phyloP scores from a whole-genome alignment of 2,888 invertebrate genomes.

The Monopis laevigella region DNA sequence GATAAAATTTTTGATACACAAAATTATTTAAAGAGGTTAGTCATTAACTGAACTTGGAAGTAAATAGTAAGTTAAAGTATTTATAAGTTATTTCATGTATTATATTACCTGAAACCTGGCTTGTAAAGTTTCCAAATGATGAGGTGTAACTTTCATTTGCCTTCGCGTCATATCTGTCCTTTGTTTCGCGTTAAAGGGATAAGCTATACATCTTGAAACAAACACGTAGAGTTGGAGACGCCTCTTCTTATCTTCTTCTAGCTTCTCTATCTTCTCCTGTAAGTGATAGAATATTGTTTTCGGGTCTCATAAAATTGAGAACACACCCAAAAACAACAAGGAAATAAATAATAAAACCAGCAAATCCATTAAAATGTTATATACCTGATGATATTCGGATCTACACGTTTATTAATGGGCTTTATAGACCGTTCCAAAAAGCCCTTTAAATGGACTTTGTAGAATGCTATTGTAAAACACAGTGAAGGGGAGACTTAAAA shows the following conservation, averaged over 20 bases:
- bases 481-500: too few species aligned
- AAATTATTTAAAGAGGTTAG: too few species aligned
- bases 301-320: neutral
- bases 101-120: slow-evolving; percentile 89
- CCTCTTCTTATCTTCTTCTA: slow-evolving; percentile 95
- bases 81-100: neutral
- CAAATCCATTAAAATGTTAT: too few species aligned
- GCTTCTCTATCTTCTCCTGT: slow-evolving; percentile 91
- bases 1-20: too few species aligned
- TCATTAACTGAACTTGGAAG: too few species aligned
- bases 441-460: too few species aligned
- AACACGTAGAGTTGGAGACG: slow-evolving; percentile 98
- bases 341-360: slow-evolving; percentile 1
- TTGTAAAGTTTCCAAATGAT: slow-evolving; percentile 93
- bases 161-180: slow-evolving; percentile 97
- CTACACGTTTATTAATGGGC: too few species aligned
- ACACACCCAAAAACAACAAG: neutral
- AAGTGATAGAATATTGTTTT: slow-evolving; percentile 14
- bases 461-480: too few species aligned
- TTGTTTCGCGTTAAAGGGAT: slow-evolving; percentile 99
- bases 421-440: too few species aligned
- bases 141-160: slow-evolving; percentile 95
- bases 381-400: too few species aligned
- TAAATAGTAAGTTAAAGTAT: neutral
- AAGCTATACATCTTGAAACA: slow-evolving; percentile 96